Percentiles rank a stretch among this genome's conserved stretches.
These are phyloP conservation scores for Heliangelus exortis DNA, from an alignment of 2,797 vertebrate genomes.

Conservation along the genomic window DNA sequence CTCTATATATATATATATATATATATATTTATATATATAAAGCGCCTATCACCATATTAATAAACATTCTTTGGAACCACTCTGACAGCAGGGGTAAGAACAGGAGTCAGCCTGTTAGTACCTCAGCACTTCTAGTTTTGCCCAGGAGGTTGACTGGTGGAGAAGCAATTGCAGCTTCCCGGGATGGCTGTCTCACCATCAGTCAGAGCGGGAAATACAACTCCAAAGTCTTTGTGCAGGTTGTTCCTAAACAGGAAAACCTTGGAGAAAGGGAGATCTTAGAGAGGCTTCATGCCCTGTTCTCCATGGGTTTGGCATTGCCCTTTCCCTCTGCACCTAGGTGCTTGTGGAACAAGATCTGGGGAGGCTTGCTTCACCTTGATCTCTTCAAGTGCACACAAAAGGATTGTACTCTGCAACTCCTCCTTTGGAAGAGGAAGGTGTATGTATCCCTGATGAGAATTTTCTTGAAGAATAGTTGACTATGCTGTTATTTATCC, in stretches of 20 bases:
- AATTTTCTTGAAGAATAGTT: neutral
- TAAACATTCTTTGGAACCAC: no score
- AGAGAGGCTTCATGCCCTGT: neutral
- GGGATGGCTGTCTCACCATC: neutral
- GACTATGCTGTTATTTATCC: neutral
- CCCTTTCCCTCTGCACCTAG: neutral
- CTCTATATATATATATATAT: no score
- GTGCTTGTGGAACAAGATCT: neutral
- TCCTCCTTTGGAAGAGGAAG: neutral
- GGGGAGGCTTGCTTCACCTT: neutral
- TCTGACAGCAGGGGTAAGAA: no score
- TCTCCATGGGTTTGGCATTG: neutral
- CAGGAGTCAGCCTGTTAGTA: no score
- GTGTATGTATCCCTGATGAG: neutral
- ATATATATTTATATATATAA: no score
- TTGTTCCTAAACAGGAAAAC: neutral
- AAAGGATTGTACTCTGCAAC: neutral
- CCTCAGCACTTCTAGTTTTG: no score
- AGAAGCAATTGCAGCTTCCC: neutral
- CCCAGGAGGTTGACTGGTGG: rapidly evolving
- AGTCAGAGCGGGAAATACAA: neutral
- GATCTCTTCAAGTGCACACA: neutral
- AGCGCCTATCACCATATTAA: no score
- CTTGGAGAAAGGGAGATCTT: neutral
- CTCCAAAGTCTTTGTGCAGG: neutral